phyloP scores from a whole-genome alignment of 2,797 vertebrate species.

The Morelia viridis region DNA sequence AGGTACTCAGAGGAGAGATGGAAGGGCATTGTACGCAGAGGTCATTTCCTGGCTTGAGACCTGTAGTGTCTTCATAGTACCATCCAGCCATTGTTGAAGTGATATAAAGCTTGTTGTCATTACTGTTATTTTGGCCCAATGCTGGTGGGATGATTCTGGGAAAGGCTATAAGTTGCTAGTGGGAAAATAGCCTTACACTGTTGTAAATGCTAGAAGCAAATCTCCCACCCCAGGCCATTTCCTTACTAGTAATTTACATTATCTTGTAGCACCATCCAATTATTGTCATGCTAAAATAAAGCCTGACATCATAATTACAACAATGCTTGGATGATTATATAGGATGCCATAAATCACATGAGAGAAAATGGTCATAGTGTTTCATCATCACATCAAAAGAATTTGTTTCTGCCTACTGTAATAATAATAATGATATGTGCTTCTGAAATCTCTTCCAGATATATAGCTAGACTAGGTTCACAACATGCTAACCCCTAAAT shows the following conservation, averaged over 20 bases:
- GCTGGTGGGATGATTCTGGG: neutral
- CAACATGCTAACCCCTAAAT: neutral
- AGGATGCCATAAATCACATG: neutral
- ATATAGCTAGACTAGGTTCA: neutral
- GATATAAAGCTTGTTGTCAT: neutral
- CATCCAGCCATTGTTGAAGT: neutral
- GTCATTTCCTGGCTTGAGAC: neutral
- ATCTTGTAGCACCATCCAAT: neutral
- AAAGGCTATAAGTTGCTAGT: neutral
- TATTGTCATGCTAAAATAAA: neutral
- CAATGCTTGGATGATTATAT: neutral
- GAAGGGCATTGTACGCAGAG: neutral
- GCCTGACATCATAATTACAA: neutral
- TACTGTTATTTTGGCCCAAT: neutral
- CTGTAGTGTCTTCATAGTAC: neutral
- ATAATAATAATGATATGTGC: neutral
- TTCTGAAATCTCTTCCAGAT: neutral
- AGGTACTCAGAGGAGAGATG: neutral
- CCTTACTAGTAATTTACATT: neutral
- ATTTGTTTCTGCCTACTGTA: neutral
- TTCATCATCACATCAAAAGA: neutral
- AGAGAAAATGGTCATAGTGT: neutral
- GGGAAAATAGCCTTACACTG: neutral
- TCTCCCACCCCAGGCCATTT: neutral
- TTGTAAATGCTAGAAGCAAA: neutral